These are phyloP conservation scores for Galago senegalensis DNA, from an alignment of 2,797 vertebrate genomes.

Conservation along the genomic window DNA sequence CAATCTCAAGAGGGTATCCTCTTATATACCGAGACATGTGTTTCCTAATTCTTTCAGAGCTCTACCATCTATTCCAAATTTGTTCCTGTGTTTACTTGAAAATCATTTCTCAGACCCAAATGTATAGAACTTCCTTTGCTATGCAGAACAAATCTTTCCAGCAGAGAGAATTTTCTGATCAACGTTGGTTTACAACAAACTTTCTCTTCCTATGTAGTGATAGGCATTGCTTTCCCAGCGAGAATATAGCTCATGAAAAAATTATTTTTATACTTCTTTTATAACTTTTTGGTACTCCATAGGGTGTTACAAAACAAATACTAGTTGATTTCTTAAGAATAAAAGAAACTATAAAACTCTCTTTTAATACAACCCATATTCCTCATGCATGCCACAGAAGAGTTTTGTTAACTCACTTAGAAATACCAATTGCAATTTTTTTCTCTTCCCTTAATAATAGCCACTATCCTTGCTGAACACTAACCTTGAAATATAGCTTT, in stretches of 20 bases:
- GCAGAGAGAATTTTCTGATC: background rate
- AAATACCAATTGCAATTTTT: background rate
- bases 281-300: background rate
- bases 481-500: slow-evolving; percentile 58
- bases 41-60: background rate
- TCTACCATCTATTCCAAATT: background rate
- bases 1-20: background rate
- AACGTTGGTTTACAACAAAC: background rate
- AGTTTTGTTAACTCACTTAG: background rate
- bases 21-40: background rate
- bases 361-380: background rate
- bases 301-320: background rate
- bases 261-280: background rate
- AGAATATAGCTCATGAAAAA: background rate
- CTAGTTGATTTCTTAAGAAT: background rate
- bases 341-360: background rate
- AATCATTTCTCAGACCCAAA: background rate
- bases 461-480: slow-evolving; percentile 8
- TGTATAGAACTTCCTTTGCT: background rate
- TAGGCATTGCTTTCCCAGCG: background rate
- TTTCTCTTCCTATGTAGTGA: background rate
- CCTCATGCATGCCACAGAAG: background rate
- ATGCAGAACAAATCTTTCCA: background rate
- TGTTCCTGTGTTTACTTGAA: background rate
- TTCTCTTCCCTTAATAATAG: background rate